Conservation (phyloP, 2,888 invertebrate genomes). For the Agonum fuliginosum region DNA sequence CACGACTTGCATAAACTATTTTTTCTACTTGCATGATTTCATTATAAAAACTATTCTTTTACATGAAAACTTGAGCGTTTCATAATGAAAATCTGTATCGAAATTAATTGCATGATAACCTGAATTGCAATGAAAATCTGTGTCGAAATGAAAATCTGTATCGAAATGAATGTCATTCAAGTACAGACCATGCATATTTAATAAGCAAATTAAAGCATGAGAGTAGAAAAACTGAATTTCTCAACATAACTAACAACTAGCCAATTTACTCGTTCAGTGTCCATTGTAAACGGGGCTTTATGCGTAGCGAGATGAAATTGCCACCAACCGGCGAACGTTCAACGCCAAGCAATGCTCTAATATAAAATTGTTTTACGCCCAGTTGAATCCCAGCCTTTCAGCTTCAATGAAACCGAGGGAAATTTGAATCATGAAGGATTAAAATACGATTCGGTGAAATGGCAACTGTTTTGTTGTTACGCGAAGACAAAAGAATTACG, state of each 20-base stretch:
- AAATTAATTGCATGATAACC: no score
- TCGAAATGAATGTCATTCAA: no score
- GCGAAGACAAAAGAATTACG: constrained; percentile 41
- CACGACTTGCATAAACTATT: no score
- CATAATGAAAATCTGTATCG: no score
- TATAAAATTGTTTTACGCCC: constrained; percentile 45
- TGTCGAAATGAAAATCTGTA: no score
- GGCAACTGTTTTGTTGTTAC: constrained; percentile 34
- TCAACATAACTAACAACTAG: background rate
- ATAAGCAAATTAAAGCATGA: no score
- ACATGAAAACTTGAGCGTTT: no score
- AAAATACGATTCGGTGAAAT: constrained; percentile 39
- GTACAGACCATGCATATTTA: no score
- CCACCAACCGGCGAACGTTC: background rate
- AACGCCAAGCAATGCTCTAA: constrained; percentile 5
- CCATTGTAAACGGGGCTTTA: constrained; percentile 7
- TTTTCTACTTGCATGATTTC: no score
- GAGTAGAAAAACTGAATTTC: no score
- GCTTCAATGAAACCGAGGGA: constrained; percentile 35
- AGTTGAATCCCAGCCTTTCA: constrained; percentile 39
- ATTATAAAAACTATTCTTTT: no score
- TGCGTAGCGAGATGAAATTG: background rate
- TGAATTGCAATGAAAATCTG: no score
- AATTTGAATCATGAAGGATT: constrained; percentile 49
- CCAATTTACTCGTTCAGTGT: background rate